Evolutionary conservation across 2,888 invertebrate species (phyloP).

Genomic region (Agrochola litura): DNA sequence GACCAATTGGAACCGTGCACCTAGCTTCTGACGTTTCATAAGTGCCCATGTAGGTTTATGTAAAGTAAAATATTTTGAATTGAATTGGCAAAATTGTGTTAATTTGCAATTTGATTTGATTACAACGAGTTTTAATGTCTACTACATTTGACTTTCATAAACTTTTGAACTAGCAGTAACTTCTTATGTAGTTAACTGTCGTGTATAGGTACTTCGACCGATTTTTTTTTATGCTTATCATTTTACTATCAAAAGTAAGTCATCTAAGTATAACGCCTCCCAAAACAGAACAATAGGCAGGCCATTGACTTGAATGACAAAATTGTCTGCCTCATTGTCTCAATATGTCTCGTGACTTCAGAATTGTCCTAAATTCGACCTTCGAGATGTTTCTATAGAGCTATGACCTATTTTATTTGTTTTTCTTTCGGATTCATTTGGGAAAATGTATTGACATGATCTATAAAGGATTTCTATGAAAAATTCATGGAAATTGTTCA

Average conservation of each 20-base stretch:
- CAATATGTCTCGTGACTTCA: constrained; percentile 36
- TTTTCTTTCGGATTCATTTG: neutral
- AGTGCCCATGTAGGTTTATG: too few species aligned
- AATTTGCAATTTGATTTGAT: too few species aligned
- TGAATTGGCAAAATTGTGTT: too few species aligned
- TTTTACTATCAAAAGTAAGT: constrained; percentile 33
- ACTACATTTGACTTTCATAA: too few species aligned
- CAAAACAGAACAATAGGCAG: constrained; percentile 40
- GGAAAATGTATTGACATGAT: neutral
- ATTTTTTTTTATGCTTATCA: constrained; percentile 41
- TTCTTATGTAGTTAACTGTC: too few species aligned
- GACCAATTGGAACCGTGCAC: too few species aligned
- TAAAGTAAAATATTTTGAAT: too few species aligned
- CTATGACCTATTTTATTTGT: constrained; percentile 16
- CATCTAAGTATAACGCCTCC: constrained; percentile 33
- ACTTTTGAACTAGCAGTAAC: too few species aligned
- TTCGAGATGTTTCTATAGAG: constrained; percentile 23
- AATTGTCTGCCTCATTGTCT: constrained; percentile 28
- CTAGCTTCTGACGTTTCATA: too few species aligned
- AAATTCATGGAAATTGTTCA: too few species aligned
- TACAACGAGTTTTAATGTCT: too few species aligned
- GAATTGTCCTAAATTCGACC: constrained; percentile 25
- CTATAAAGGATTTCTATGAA: too few species aligned
- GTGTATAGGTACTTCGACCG: neutral
- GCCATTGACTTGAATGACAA: constrained; percentile 39